Percentiles rank a stretch among this genome's conserved stretches.
Evolutionary conservation across 2,888 invertebrate species (phyloP).

Genomic region (Machimus atricapillus): DNA sequence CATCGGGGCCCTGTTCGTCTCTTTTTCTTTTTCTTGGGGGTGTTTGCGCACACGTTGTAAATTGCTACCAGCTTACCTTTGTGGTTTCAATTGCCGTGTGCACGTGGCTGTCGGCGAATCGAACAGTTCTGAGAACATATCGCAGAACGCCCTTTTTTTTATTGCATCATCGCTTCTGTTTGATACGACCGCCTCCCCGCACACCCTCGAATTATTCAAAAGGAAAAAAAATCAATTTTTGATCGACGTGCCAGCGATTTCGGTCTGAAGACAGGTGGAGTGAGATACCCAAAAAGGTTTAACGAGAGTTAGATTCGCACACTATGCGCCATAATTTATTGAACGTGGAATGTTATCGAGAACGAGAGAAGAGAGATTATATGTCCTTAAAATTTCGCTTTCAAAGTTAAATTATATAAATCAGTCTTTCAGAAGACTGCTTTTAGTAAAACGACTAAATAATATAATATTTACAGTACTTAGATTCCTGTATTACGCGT

Average conservation of each 20-base stretch:
- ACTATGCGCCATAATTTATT: too few species aligned
- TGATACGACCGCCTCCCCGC: background rate
- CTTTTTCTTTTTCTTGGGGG: slow-evolving; percentile 10
- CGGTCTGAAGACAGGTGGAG: background rate
- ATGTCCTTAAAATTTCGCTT: too few species aligned
- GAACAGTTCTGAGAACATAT: background rate
- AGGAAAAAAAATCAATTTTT: background rate
- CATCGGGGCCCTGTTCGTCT: background rate
- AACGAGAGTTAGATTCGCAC: background rate
- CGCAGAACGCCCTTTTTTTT: background rate
- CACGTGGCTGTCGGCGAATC: background rate
- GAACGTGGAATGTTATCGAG: too few species aligned
- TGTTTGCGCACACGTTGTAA: slow-evolving; percentile 6
- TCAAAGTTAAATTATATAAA: too few species aligned
- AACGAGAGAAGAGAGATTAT: too few species aligned
- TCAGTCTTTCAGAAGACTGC: too few species aligned
- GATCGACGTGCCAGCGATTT: background rate
- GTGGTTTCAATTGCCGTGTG: background rate
- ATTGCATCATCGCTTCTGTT: background rate
- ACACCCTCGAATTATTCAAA: background rate
- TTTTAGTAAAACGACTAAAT: too few species aligned
- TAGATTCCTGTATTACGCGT: too few species aligned
- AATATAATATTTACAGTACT: too few species aligned
- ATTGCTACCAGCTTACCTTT: slow-evolving; percentile 13
- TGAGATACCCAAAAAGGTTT: background rate